These are phyloP conservation scores for Ginglymostoma cirratum DNA, from an alignment of 2,113 vertebrate species.

Conservation along the genomic window DNA sequence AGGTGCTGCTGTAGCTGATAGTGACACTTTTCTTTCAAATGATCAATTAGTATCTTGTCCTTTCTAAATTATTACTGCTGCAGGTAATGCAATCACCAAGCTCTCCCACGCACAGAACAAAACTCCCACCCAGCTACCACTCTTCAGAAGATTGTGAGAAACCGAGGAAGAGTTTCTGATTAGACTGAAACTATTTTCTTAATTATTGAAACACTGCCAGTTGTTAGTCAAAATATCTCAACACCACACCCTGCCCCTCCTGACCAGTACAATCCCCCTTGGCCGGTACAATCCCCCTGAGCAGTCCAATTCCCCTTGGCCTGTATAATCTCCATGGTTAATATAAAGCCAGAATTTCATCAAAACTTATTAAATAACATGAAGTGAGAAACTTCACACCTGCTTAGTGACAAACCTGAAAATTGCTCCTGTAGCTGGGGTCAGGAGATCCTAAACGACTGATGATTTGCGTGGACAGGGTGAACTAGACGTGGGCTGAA, in stretches of 20 bases:
- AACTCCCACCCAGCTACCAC: neutral
- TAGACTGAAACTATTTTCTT: neutral
- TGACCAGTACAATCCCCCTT: too few relatives aligned
- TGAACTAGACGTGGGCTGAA: too few relatives aligned
- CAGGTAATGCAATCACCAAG: neutral
- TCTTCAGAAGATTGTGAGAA: neutral
- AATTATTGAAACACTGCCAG: too few relatives aligned
- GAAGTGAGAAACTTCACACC: too few relatives aligned
- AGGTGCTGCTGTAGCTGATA: neutral
- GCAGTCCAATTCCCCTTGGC: neutral
- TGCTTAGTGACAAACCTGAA: too few relatives aligned
- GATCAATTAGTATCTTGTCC: neutral
- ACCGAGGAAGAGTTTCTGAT: neutral
- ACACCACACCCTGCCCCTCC: neutral
- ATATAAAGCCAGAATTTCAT: too few relatives aligned
- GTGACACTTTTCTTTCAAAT: neutral
- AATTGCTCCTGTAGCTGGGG: too few relatives aligned
- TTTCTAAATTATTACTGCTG: neutral
- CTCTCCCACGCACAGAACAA: neutral
- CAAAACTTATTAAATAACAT: too few relatives aligned
- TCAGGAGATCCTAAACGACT: too few relatives aligned
- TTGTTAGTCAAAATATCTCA: neutral
- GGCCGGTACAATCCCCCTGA: neutral
- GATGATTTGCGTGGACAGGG: too few relatives aligned
- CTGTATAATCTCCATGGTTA: too few relatives aligned